These are phyloP conservation scores for Pterocles orientalis DNA, from an alignment of 2,113 vertebrate species.

Conservation along the genomic window DNA sequence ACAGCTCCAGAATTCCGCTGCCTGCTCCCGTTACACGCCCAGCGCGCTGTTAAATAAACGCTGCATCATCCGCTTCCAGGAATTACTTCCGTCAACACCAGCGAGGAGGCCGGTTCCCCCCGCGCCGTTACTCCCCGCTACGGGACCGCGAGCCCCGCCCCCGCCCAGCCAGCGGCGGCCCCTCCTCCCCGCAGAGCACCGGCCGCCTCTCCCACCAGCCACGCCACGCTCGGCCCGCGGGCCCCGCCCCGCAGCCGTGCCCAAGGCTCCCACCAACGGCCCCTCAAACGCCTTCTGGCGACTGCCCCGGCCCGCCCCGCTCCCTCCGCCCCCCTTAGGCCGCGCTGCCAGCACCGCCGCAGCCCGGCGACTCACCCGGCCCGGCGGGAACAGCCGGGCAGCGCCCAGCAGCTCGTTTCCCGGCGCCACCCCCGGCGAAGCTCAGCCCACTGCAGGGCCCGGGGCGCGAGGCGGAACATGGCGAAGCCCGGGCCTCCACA, in stretches of 20 bases:
- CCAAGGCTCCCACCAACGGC: no score
- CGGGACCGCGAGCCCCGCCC: background rate
- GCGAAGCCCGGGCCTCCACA: no score
- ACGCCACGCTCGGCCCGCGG: background rate
- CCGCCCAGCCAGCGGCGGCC: no score
- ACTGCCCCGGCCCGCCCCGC: background rate
- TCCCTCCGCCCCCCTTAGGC: background rate
- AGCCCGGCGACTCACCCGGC: background rate
- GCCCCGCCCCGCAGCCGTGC: background rate
- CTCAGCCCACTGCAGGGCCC: background rate
- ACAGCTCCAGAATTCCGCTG: background rate
- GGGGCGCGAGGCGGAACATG: background rate
- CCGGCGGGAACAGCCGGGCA: background rate
- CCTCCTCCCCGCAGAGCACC: no score
- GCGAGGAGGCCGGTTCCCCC: background rate
- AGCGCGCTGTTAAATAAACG: fast-evolving
- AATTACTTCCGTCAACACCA: background rate
- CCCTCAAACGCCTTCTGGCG: background rate
- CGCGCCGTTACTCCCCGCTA: background rate
- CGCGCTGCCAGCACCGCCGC: background rate
- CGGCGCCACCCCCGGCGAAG: background rate
- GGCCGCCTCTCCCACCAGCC: background rate
- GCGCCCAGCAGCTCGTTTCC: background rate
- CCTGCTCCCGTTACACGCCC: fast-evolving
- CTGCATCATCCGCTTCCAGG: background rate